Conservation (phyloP, 2,797 vertebrate species). For the Gobio occitaniae region DNA sequence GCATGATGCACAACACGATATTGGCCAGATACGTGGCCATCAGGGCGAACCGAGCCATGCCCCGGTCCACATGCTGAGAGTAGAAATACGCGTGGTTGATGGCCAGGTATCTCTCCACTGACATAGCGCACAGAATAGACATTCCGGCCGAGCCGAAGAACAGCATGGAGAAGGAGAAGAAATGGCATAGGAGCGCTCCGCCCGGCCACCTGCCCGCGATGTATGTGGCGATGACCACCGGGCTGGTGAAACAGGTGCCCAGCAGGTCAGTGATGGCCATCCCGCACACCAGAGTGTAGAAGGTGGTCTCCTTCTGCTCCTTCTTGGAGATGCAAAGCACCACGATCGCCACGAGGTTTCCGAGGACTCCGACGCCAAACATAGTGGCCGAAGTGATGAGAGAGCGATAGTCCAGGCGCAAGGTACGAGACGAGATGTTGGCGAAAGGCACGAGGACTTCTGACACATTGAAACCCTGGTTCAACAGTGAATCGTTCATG, state of each 20-base stretch:
- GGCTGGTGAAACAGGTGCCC: conserved; percentile 85
- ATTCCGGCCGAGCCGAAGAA: conserved; percentile 84
- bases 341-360: conserved; percentile 82
- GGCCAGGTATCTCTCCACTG: conserved; percentile 83
- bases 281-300: conserved; percentile 83
- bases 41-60: conserved; percentile 78
- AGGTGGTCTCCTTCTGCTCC: conserved; percentile 84
- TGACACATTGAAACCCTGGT: conserved; percentile 69
- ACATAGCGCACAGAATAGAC: conserved; percentile 85
- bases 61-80: conserved; percentile 78
- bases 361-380: conserved; percentile 82
- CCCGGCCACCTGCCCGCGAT: conserved; percentile 78
- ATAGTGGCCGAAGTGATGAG: conserved; percentile 80
- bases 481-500: conserved; percentile 68
- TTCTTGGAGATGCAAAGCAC: conserved; percentile 82
- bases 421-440: conserved; percentile 62
- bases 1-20: conserved; percentile 78
- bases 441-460: conserved; percentile 60
- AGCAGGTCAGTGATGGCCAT: conserved; percentile 84
- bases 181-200: conserved; percentile 79
- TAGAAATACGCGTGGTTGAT: conserved; percentile 85
- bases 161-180: conserved; percentile 86
- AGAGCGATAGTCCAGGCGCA: conserved; percentile 74
- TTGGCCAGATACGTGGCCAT: conserved; percentile 75
- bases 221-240: conserved; percentile 84